A percentile compares a stretch with the other conserved stretches of the same genome.
Evolutionary conservation across 2,113 vertebrate species (phyloP).

Genomic region (Nyctibius bracteatus): DNA sequence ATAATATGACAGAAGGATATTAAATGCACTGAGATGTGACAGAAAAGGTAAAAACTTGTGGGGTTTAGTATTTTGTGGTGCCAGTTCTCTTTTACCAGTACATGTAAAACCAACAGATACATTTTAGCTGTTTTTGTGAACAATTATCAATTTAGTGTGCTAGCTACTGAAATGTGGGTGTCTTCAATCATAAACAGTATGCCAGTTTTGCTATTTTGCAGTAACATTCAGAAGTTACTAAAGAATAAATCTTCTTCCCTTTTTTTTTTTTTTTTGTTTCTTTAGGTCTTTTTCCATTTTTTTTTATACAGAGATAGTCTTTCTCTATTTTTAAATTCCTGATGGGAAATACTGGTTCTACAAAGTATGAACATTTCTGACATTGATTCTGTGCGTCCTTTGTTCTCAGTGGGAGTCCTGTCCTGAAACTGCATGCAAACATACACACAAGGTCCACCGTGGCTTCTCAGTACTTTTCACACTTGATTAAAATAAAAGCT

Average conservation of each 20-base stretch:
- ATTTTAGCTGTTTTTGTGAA: constrained; percentile 55
- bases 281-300: background rate
- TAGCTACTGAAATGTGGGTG: constrained; percentile 22
- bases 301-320: background rate
- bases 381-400: background rate
- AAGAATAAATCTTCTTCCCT: background rate
- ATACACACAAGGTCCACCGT: background rate
- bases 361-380: background rate
- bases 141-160: constrained; percentile 47
- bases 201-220: background rate
- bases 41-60: constrained; percentile 71
- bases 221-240: background rate
- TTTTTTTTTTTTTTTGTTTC: too few species aligned
- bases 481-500: background rate
- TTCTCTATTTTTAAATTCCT: background rate
- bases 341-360: background rate
- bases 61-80: constrained; percentile 70
- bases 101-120: constrained; percentile 68
- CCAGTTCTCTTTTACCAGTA: constrained; percentile 42
- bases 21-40: constrained; percentile 80
- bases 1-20: constrained; percentile 79
- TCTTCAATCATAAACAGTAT: constrained; percentile 7
- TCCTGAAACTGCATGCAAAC: background rate
- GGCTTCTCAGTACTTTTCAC: background rate
- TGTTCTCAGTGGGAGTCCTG: background rate